Evolutionary conservation across 1,140 invertebrate genomes (phyloP).

Genomic region (Melitaea cinxia): DNA sequence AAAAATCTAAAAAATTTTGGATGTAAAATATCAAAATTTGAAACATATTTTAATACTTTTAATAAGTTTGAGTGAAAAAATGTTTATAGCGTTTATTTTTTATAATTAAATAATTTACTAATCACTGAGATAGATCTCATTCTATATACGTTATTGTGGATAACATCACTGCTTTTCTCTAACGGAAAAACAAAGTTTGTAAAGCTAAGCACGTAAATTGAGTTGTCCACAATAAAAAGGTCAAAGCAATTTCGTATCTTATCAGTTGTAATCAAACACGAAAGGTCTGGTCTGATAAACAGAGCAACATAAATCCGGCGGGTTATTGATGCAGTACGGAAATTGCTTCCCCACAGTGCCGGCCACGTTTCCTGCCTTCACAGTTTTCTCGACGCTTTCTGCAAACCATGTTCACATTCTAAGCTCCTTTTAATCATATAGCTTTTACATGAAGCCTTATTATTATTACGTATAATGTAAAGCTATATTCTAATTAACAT

Average conservation of each 20-base stretch:
- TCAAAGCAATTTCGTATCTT: conserved; percentile 20
- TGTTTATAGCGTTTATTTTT: too few relatives aligned
- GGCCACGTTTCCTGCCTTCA: conserved; percentile 36
- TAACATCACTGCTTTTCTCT: too few relatives aligned
- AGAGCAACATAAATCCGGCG: conserved; percentile 37
- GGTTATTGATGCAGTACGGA: conserved; percentile 42
- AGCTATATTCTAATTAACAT: too few relatives aligned
- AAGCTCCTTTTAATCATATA: conserved; percentile 1
- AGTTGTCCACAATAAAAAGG: conserved; percentile 2
- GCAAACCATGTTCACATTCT: conserved; percentile 5
- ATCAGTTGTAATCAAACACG: conserved; percentile 37
- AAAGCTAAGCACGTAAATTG: background rate
- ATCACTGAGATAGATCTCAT: too few relatives aligned
- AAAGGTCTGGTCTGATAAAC: conserved; percentile 32
- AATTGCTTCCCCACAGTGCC: conserved; percentile 38
- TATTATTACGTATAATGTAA: background rate
- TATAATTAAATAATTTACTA: too few relatives aligned
- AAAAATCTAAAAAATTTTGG: too few relatives aligned
- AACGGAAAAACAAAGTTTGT: background rate
- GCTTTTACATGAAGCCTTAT: background rate
- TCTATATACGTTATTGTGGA: too few relatives aligned
- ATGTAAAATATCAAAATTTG: too few relatives aligned
- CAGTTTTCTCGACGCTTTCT: conserved; percentile 16
- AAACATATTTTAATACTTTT: too few relatives aligned
- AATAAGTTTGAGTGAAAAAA: too few relatives aligned